Percentiles rank a stretch among this genome's conserved stretches.
These are phyloP conservation scores for Caerostris extrusa DNA, from an alignment of 1,140 invertebrate genomes.

Conservation along the genomic window DNA sequence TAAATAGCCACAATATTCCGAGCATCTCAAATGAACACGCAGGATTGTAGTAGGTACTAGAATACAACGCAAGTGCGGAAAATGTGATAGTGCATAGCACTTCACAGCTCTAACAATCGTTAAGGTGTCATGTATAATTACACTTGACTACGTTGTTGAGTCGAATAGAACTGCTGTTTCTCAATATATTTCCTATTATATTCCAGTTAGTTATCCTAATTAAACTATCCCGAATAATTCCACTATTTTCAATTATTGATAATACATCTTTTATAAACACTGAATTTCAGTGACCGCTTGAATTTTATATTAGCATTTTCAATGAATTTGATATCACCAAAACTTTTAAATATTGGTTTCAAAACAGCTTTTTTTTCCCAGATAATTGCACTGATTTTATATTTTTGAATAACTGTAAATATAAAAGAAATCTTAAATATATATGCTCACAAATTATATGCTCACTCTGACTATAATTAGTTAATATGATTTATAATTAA, in stretches of 20 bases:
- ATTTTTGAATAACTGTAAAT: too few species aligned
- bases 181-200: conserved; percentile 1
- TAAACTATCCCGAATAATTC: neutral
- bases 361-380: too few species aligned
- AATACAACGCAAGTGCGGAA: conserved; percentile 1
- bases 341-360: too few species aligned
- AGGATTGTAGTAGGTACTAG: neutral
- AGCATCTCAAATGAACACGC: neutral
- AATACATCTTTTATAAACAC: too few species aligned
- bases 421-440: too few species aligned
- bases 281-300: too few species aligned
- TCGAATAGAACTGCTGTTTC: neutral
- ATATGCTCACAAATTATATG: too few species aligned
- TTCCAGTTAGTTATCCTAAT: neutral
- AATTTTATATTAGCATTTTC: too few species aligned
- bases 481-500: too few species aligned
- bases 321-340: too few species aligned
- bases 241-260: neutral
- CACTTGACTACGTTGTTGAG: neutral
- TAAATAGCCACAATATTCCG: conserved; percentile 12
- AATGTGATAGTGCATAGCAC: conserved; percentile 39
- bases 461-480: too few species aligned
- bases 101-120: conserved; percentile 1
- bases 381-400: too few species aligned
- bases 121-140: conserved; percentile 29